Conservation (phyloP, 2,888 invertebrate species). For the Leptinotarsa rubiginosa region DNA sequence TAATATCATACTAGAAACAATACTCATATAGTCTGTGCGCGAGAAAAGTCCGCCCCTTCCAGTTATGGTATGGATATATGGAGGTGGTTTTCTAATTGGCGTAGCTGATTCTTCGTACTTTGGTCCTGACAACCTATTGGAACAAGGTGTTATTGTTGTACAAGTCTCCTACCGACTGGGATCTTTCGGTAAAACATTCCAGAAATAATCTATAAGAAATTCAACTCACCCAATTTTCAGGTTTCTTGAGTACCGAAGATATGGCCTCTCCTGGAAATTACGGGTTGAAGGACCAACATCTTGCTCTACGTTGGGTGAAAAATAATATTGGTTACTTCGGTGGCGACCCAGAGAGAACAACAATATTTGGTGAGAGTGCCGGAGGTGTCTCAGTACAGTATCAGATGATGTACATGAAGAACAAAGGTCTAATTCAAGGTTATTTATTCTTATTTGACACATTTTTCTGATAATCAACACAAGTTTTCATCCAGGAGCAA, state of each 20-base stretch:
- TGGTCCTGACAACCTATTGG: slow-evolving; percentile 55
- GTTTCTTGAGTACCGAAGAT: slow-evolving; percentile 54
- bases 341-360: slow-evolving; percentile 50
- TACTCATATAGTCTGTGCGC: background rate
- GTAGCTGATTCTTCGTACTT: slow-evolving; percentile 56
- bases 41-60: slow-evolving; percentile 37
- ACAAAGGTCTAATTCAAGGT: slow-evolving; percentile 54
- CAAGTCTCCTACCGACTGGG: slow-evolving; percentile 57
- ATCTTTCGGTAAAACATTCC: slow-evolving; percentile 51
- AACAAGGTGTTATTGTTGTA: slow-evolving; percentile 52
- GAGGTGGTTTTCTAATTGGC: slow-evolving; percentile 55
- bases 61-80: slow-evolving; percentile 60
- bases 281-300: slow-evolving; percentile 54
- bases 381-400: slow-evolving; percentile 50
- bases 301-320: slow-evolving; percentile 51
- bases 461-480: background rate
- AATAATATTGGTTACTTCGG: slow-evolving; percentile 51
- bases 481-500: slow-evolving; percentile 47
- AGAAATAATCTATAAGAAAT: background rate
- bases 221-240: slow-evolving; percentile 33
- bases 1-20: background rate
- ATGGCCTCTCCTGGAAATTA: slow-evolving; percentile 53
- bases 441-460: no score
- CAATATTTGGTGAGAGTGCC: slow-evolving; percentile 54
- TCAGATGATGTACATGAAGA: slow-evolving; percentile 47